Evolutionary conservation across 2,797 vertebrate genomes (phyloP).

Genomic region (Dryobates pubescens): DNA sequence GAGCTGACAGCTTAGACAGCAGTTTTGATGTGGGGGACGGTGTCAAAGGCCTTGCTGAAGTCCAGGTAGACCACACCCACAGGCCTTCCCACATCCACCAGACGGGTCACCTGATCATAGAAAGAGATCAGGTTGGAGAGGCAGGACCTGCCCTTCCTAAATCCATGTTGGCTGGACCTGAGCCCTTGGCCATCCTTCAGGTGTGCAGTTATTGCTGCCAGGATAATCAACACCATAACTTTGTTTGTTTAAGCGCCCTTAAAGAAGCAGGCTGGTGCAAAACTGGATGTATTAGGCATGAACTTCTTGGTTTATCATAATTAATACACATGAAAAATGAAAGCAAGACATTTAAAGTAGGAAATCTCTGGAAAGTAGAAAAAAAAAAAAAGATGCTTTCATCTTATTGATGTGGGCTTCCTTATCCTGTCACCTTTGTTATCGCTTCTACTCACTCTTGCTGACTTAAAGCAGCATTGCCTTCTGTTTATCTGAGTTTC

Average conservation of each 20-base stretch:
- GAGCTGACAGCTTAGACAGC: no score
- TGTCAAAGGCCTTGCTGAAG: no score
- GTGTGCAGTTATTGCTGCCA: no score
- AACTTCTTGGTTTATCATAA: not conserved
- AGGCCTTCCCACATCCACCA: no score
- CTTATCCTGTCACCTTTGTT: conserved; percentile 20
- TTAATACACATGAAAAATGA: not conserved
- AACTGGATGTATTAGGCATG: not conserved
- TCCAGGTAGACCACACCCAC: no score
- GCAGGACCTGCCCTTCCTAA: no score
- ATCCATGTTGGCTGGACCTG: no score
- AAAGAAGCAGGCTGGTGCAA: not conserved
- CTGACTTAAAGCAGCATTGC: not conserved
- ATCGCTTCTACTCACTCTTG: not conserved
- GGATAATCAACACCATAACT: not conserved
- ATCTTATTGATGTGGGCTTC: conserved; percentile 8
- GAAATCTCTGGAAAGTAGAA: not conserved
- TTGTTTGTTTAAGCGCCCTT: not conserved
- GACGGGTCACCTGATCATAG: no score
- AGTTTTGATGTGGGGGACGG: no score
- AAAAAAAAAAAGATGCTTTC: not conserved
- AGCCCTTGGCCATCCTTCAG: no score
- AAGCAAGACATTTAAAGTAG: not conserved
- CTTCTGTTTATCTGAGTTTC: not conserved
- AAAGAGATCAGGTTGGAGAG: no score